Evolutionary conservation across 2,797 vertebrate genomes (phyloP).

Genomic region (Alcedo quadribrachys): DNA sequence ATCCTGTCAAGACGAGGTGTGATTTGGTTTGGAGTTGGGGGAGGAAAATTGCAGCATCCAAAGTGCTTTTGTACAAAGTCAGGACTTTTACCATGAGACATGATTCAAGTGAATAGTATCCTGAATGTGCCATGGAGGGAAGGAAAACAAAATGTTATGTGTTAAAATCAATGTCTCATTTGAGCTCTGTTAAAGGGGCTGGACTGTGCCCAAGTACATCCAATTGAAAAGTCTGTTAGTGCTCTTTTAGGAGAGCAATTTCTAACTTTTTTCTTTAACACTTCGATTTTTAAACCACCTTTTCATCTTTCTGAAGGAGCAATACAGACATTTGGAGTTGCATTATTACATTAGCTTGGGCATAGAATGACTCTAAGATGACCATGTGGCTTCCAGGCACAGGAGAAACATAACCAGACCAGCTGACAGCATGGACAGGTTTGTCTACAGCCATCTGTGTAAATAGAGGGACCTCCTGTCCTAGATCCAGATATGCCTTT

Average conservation of each 20-base stretch:
- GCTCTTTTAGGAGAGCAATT: background rate
- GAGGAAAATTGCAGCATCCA: background rate
- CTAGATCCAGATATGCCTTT: conserved; percentile 2
- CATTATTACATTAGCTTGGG: background rate
- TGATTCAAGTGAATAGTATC: background rate
- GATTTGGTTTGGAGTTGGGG: background rate
- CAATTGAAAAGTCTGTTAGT: background rate
- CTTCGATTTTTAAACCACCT: background rate
- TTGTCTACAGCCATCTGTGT: conserved; percentile 7
- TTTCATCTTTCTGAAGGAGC: background rate
- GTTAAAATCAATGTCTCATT: background rate
- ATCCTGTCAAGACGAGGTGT: background rate
- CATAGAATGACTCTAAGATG: background rate
- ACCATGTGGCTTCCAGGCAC: background rate
- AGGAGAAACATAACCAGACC: background rate
- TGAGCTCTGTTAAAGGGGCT: background rate
- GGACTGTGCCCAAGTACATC: background rate
- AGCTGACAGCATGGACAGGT: conserved; percentile 19
- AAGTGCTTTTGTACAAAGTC: background rate
- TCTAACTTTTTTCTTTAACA: background rate
- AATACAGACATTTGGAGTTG: background rate
- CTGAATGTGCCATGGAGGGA: background rate
- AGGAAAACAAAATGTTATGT: background rate
- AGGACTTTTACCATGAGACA: background rate
- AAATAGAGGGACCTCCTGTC: background rate